Evolutionary conservation across 2,113 vertebrate species (phyloP).

Genomic region (Neopipo cinnamomea): DNA sequence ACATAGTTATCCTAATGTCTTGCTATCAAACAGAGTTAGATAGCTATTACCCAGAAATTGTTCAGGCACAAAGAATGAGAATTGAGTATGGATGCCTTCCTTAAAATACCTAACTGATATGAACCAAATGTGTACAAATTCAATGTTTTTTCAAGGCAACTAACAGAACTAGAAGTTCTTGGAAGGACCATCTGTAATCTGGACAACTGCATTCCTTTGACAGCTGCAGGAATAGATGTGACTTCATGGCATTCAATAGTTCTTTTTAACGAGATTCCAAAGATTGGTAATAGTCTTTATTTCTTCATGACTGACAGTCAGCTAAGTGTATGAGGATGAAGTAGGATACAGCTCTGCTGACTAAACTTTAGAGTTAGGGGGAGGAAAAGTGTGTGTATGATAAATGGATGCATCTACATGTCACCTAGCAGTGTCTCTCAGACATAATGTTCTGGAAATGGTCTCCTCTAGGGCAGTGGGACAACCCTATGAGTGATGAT

Average conservation of each 20-base stretch:
- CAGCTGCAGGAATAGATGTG: background rate
- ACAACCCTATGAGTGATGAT: background rate
- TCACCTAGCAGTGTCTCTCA: background rate
- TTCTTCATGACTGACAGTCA: background rate
- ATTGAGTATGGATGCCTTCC: background rate
- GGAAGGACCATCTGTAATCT: background rate
- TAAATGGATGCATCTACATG: background rate
- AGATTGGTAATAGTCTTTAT: background rate
- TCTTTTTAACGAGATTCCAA: background rate
- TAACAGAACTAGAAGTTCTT: background rate
- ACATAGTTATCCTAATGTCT: background rate
- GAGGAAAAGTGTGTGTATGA: background rate
- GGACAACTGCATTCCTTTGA: background rate
- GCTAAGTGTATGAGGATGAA: rapidly evolving
- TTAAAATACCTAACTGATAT: background rate
- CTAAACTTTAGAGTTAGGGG: background rate
- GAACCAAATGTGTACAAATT: background rate
- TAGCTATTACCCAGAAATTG: background rate
- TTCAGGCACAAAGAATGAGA: background rate
- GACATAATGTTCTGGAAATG: background rate
- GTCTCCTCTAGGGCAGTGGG: background rate
- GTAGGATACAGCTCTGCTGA: background rate
- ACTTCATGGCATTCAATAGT: background rate
- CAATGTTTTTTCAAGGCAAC: background rate
- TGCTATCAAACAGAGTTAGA: background rate